Percentiles rank a stretch among this genome's conserved stretches.
Evolutionary conservation across 2,888 invertebrate genomes (phyloP).

Genomic region (Poecilus cupreus): DNA sequence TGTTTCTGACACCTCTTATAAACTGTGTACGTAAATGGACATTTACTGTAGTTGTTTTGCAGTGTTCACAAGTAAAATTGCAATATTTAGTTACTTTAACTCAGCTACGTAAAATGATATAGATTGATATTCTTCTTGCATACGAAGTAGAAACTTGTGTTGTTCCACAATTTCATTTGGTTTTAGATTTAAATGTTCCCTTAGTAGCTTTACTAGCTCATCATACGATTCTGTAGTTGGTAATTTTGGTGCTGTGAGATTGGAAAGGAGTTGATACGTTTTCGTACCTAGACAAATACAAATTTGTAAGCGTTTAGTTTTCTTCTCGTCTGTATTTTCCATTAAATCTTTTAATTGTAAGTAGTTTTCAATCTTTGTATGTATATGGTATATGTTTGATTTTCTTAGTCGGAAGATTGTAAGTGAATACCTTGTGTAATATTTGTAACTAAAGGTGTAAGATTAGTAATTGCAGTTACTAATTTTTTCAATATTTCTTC

Average conservation of each 20-base stretch:
- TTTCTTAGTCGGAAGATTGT: neutral
- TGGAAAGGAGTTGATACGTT: too few relatives aligned
- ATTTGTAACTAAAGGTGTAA: too few relatives aligned
- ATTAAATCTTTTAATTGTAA: slow-evolving; percentile 15
- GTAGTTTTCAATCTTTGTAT: slow-evolving; percentile 31
- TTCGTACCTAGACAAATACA: slow-evolving; percentile 44
- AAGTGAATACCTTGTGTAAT: too few relatives aligned
- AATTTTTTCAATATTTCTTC: neutral
- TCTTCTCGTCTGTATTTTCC: neutral
- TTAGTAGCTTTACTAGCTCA: slow-evolving; percentile 12
- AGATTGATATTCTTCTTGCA: slow-evolving; percentile 8
- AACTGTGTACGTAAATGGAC: slow-evolving; percentile 4
- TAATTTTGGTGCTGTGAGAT: neutral
- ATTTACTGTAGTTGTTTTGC: neutral
- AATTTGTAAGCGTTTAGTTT: slow-evolving; percentile 8
- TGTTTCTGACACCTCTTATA: slow-evolving; percentile 4
- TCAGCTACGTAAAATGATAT: slow-evolving; percentile 3
- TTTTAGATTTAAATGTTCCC: slow-evolving; percentile 3
- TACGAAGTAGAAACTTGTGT: neutral
- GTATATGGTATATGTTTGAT: slow-evolving; percentile 41
- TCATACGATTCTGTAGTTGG: slow-evolving; percentile 14
- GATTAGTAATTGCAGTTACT: neutral
- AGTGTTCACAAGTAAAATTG: slow-evolving; percentile 7
- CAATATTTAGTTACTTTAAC: slow-evolving; percentile 19
- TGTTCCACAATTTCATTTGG: slow-evolving; percentile 32